Base-by-base conservation (phyloP, 2,113 vertebrate genomes). In the Pelusios castaneus region DNA sequence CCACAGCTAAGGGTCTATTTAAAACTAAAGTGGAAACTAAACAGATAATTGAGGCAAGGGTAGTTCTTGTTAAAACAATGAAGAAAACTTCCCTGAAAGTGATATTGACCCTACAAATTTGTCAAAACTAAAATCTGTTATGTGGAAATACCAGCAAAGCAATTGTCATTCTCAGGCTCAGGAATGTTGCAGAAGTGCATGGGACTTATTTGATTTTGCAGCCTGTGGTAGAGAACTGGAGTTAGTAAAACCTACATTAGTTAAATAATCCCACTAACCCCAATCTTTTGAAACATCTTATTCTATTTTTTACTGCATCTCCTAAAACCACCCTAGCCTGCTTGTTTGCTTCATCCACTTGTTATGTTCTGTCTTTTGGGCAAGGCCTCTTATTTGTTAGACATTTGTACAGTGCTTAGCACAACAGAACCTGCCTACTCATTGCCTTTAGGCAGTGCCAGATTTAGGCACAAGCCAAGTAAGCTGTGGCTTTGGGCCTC, bases 171-270 rank as follows among this genome's bases (percentile, higher is more conserved):
- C 78, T 63, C 47, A 14, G 81, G 55, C 0, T 1, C 41, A 89
- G 43, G 29, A 88, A 77, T 63, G 13, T 82, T n/a, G 63, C 86
- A 45, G 81, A 92, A 88, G 76, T 16, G 63, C 31, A 80, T 14
- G 47, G 47, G 4, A n/a, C 3, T 89, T 4, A 60, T 0, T 56
- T 43, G 87, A 80, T 88, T 92, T 47, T 77, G 34, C 25, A 86
- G 45, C 56, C 80, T 75, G 87, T 27, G 47, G n/a, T 80, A 56
- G 52, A 12, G 5, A 80, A 45, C 2, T 84, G 52, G 70, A 1
- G 3, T 77, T 54, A 79, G 63, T 90, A 83, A 94, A 78, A 96
- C n/a, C 51, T 47, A 29, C 55, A 87, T 27, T 80, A 70, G 34
- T 63, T 82, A 91, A 2, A 31, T 77, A 94, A 86, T 34, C 73